Evolutionary conservation across 2,888 invertebrate species (phyloP).

Genomic region (Hirtodrosophila alboralis): DNA sequence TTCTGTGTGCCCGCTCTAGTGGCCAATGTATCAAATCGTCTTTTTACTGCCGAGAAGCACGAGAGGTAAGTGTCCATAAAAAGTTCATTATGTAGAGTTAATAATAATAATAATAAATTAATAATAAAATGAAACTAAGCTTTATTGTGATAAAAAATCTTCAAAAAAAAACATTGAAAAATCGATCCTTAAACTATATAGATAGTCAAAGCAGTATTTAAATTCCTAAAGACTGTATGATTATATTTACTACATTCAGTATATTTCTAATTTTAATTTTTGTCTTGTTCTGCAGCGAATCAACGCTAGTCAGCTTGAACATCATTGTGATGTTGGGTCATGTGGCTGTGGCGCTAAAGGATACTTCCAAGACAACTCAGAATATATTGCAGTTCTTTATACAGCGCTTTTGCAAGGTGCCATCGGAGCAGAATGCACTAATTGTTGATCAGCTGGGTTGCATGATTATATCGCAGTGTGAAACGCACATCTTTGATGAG

Average conservation of each 20-base stretch:
- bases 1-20: constrained; percentile 98
- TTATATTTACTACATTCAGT: too few relatives aligned
- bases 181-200: too few relatives aligned
- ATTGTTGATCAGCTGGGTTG: constrained; percentile 99
- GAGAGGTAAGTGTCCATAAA: constrained; percentile 86
- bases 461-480: constrained; percentile 97
- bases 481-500: constrained; percentile 93
- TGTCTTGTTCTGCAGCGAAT: constrained; percentile 87
- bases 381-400: constrained; percentile 98
- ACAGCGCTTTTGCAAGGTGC: constrained; percentile 96
- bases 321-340: constrained; percentile 99
- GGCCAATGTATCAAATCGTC: constrained; percentile 96
- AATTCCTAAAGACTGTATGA: not conserved
- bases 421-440: constrained; percentile 94
- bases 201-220: too few relatives aligned
- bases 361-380: constrained; percentile 96
- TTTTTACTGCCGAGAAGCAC: constrained; percentile 96
- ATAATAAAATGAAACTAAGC: too few relatives aligned
- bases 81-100: not conserved
- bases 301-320: constrained; percentile 96
- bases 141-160: too few relatives aligned
- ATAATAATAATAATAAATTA: too few relatives aligned
- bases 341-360: constrained; percentile 96
- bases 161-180: too few relatives aligned
- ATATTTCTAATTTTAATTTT: not conserved